Evolutionary conservation across 2,888 invertebrate genomes (phyloP).

Genomic region (Spodoptera littoralis): DNA sequence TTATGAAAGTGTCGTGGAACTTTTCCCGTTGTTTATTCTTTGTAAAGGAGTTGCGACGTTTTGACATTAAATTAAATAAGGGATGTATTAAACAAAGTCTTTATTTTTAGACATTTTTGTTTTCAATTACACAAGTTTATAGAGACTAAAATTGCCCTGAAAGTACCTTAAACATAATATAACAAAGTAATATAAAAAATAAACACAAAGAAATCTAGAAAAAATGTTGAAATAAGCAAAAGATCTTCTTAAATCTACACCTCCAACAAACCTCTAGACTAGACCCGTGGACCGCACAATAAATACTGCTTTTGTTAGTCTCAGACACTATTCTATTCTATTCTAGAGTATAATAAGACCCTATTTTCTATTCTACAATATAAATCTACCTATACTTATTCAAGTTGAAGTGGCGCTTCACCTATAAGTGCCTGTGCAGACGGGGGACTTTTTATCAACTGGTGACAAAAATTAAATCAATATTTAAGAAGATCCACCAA

Average conservation of each 20-base stretch:
- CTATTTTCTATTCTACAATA: conserved; percentile 44
- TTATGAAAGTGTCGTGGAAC: conserved; percentile 60
- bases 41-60: conserved; percentile 46
- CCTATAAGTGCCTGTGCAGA: conserved; percentile 3
- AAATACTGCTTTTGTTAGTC: conserved; percentile 46
- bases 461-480: too few species aligned
- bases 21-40: conserved; percentile 56
- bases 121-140: too few species aligned
- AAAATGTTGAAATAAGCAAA: conserved; percentile 10
- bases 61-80: conserved; percentile 44
- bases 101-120: conserved; percentile 1
- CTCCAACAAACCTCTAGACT: conserved; percentile 15
- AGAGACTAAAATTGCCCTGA: too few species aligned
- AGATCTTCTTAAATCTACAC: conserved; percentile 28
- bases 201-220: neutral
- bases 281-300: conserved; percentile 26
- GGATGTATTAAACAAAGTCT: conserved; percentile 1
- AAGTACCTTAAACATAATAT: too few species aligned
- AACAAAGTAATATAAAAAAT: neutral
- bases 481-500: too few species aligned
- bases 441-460: too few species aligned
- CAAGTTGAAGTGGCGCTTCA: conserved; percentile 51
- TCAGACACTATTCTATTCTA: conserved; percentile 24
- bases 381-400: conserved; percentile 42
- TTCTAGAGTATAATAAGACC: conserved; percentile 47